Evolutionary conservation across 2,113 vertebrate genomes (phyloP).

Genomic region (Corythoichthys intestinalis): DNA sequence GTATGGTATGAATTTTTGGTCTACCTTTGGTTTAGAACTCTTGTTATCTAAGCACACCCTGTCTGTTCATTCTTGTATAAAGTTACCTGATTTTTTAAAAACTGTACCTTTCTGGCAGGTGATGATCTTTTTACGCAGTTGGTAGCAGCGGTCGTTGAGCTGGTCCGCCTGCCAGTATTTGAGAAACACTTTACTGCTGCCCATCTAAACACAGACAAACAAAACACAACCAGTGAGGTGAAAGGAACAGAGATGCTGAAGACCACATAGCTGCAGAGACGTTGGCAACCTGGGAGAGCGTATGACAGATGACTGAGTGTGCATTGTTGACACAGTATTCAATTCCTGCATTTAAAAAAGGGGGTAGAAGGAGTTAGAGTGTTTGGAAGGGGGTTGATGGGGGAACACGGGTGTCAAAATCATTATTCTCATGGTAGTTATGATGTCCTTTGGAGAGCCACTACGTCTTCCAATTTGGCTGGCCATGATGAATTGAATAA

Average conservation of each 20-base stretch:
- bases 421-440: too few relatives aligned
- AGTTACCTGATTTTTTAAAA: neutral
- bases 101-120: slow-evolving; percentile 89
- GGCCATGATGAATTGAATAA: too few relatives aligned
- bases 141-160: slow-evolving; percentile 85
- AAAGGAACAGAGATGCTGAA: neutral
- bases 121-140: slow-evolving; percentile 85
- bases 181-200: slow-evolving; percentile 87
- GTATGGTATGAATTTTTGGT: too few relatives aligned
- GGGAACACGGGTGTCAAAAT: neutral
- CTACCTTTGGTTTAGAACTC: too few relatives aligned
- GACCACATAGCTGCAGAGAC: neutral
- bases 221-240: neutral
- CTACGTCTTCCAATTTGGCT: too few relatives aligned
- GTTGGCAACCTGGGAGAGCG: neutral
- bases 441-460: too few relatives aligned
- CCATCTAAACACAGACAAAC: slow-evolving; percentile 74
- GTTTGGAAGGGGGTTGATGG: neutral
- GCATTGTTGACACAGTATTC: slow-evolving; percentile 28
- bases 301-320: slow-evolving; percentile 43
- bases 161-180: slow-evolving; percentile 93
- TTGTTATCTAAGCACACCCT: too few relatives aligned
- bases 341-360: slow-evolving; percentile 25
- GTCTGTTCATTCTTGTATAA: too few relatives aligned
- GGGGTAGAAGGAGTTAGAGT: slow-evolving; percentile 25